Conservation (phyloP, 2,888 invertebrate genomes). For the Temnothorax unifasciatus region DNA sequence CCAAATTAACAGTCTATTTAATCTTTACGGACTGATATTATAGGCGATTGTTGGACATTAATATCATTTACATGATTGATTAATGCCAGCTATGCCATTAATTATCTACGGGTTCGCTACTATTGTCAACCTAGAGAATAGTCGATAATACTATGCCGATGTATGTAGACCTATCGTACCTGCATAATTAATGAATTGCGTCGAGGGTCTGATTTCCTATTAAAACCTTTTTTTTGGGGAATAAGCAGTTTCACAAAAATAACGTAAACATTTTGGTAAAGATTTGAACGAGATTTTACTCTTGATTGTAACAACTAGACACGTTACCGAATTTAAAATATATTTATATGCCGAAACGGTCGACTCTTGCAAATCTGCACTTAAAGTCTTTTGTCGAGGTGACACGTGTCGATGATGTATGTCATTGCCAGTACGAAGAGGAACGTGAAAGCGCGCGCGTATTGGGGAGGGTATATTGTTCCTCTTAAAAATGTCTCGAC, state of each 20-base stretch:
- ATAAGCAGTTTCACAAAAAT: not conserved
- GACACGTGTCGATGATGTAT: conserved; percentile 67
- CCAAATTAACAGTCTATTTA: conserved; percentile 40
- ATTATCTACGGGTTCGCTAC: conserved; percentile 36
- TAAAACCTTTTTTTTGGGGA: not conserved
- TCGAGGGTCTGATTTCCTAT: conserved; percentile 26
- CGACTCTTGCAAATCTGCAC: conserved; percentile 42
- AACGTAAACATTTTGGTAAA: not conserved
- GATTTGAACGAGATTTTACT: not conserved
- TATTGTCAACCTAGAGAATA: conserved; percentile 53
- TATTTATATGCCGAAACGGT: not conserved
- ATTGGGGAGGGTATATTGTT: conserved; percentile 62
- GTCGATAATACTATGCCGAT: conserved; percentile 45
- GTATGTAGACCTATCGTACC: conserved; percentile 8
- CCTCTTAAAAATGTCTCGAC: conserved; percentile 37
- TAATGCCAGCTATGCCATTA: conserved; percentile 50
- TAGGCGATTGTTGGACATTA: conserved; percentile 38
- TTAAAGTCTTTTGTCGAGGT: conserved; percentile 55
- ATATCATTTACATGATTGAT: conserved; percentile 57
- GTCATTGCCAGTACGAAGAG: conserved; percentile 62
- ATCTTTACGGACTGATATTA: conserved; percentile 26
- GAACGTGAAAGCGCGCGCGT: conserved; percentile 67
- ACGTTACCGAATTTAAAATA: not conserved
- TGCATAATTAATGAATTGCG: conserved; percentile 47
- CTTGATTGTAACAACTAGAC: not conserved